phyloP scores from a whole-genome alignment of 2,888 invertebrate species.

The Rotaria magnacalcarata region DNA sequence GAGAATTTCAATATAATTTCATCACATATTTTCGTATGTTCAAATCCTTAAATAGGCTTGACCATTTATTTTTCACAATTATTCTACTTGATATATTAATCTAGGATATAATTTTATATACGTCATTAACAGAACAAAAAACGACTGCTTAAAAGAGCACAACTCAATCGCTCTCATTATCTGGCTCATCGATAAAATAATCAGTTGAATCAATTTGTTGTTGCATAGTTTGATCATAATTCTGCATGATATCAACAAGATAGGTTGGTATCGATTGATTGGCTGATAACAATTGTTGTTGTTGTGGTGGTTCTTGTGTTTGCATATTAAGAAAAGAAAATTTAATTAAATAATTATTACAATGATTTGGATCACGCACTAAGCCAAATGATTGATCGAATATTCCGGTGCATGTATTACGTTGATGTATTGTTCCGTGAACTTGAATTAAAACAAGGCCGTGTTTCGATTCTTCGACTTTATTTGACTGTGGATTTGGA shows the following conservation, averaged over 20 bases:
- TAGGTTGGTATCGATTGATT: neutral
- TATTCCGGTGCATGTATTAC: slow-evolving; percentile 63
- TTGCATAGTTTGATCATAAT: slow-evolving; percentile 8
- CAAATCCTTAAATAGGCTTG: no score
- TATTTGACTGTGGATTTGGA: slow-evolving; percentile 65
- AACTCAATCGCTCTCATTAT: neutral
- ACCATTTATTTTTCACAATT: neutral
- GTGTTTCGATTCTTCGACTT: slow-evolving; percentile 65
- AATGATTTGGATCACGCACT: slow-evolving; percentile 65
- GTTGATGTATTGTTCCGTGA: slow-evolving; percentile 67
- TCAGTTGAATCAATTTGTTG: slow-evolving; percentile 34
- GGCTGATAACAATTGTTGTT: neutral
- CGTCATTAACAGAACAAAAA: neutral
- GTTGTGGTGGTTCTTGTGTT: slow-evolving; percentile 6
- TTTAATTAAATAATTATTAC: slow-evolving; percentile 70
- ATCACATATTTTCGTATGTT: no score
- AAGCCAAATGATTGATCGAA: slow-evolving; percentile 69
- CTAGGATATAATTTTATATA: neutral
- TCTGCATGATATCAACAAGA: neutral
- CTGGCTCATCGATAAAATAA: neutral
- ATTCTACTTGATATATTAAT: neutral
- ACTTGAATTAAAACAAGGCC: slow-evolving; percentile 66
- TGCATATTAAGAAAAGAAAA: slow-evolving; percentile 53
- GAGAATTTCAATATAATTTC: no score
- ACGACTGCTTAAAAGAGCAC: neutral